A percentile compares a stretch with the other conserved stretches of the same genome.
phyloP scores from a whole-genome alignment of 2,888 invertebrate genomes.

The Harpalus rufipes region DNA sequence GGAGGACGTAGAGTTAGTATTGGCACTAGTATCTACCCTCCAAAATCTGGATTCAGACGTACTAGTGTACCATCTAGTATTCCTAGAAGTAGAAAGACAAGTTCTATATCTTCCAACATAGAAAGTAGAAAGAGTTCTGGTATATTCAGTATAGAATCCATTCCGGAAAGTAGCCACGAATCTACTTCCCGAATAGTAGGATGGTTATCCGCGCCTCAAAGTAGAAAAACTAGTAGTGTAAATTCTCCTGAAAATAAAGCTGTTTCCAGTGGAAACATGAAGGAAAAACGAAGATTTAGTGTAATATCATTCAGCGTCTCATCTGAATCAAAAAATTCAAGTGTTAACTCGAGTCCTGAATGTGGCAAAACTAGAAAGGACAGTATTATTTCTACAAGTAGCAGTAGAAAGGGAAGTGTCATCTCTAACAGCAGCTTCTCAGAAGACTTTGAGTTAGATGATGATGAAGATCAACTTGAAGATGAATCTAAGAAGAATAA shows the following conservation, averaged over 20 bases:
- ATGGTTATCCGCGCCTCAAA: constrained; percentile 60
- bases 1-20: constrained; percentile 65
- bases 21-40: constrained; percentile 54
- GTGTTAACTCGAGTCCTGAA: constrained; percentile 72
- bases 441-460: constrained; percentile 74
- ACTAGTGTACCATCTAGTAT: constrained; percentile 60
- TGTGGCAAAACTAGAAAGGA: constrained; percentile 71
- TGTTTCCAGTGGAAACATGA: constrained; percentile 61
- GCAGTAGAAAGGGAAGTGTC: constrained; percentile 75
- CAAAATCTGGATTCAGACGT: constrained; percentile 56
- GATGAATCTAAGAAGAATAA: constrained; percentile 58
- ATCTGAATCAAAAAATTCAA: constrained; percentile 62
- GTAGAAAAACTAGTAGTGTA: constrained; percentile 64
- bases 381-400: constrained; percentile 69
- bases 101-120: constrained; percentile 67
- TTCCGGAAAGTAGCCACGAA: constrained; percentile 65
- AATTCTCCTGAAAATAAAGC: constrained; percentile 62
- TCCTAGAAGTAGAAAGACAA: constrained; percentile 62
- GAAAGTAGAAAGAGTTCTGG: constrained; percentile 74
- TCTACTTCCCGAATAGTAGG: constrained; percentile 51
- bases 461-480: constrained; percentile 69
- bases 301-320: constrained; percentile 60
- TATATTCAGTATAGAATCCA: constrained; percentile 68
- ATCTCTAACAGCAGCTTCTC: constrained; percentile 76
- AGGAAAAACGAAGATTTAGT: constrained; percentile 63